phyloP scores from a whole-genome alignment of 1,140 invertebrate species.

The Contarinia nasturtii region DNA sequence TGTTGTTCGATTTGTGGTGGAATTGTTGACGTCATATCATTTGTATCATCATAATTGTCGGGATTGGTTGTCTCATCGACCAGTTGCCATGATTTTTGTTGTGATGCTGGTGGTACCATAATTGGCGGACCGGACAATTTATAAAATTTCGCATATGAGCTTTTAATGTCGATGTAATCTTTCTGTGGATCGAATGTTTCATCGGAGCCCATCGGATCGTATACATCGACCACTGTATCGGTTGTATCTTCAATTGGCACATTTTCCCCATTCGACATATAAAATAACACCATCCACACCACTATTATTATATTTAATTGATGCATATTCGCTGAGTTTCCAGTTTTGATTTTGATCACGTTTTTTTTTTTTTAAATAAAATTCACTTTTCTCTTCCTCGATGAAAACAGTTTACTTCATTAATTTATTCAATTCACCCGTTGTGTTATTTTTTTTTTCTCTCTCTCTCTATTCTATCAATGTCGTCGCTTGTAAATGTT shows the following conservation, averaged over 20 bases:
- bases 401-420: too few relatives aligned
- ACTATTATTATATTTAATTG: neutral
- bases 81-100: too few relatives aligned
- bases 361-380: neutral
- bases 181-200: neutral
- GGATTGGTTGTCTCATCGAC: too few relatives aligned
- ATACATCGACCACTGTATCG: neutral
- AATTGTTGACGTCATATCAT: too few relatives aligned
- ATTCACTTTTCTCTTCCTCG: neutral
- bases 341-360: neutral
- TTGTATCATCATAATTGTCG: too few relatives aligned
- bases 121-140: too few relatives aligned
- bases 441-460: too few relatives aligned
- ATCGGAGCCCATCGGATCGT: neutral
- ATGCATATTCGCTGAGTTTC: neutral
- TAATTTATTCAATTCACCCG: too few relatives aligned
- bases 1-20: too few relatives aligned
- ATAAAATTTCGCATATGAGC: too few relatives aligned
- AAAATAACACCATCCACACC: neutral
- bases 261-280: neutral
- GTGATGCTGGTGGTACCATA: too few relatives aligned
- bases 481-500: neutral
- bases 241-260: neutral
- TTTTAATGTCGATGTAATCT: neutral
- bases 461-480: neutral